These are phyloP conservation scores for Chymomyza fuscimana DNA, from an alignment of 2,888 invertebrate genomes.

Conservation along the genomic window DNA sequence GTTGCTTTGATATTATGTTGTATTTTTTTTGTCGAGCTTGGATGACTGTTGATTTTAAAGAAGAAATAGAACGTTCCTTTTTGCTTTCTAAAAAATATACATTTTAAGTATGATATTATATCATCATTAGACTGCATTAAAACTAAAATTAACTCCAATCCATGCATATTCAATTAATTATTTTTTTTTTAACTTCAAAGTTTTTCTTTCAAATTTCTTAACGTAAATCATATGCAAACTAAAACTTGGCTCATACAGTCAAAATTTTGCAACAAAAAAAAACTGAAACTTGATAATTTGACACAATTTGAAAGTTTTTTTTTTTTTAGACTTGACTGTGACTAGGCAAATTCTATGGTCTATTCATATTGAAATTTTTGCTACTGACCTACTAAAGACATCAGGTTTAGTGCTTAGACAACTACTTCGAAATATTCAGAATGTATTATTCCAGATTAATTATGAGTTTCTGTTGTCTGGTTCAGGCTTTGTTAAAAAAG, in stretches of 20 bases:
- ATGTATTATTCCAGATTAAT: neutral
- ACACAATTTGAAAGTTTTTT: slow-evolving; percentile 40
- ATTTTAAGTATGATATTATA: too few species aligned
- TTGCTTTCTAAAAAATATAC: too few species aligned
- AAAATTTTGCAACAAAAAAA: slow-evolving; percentile 18
- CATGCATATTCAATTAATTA: neutral
- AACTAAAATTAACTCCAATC: too few species aligned
- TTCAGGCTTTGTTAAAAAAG: neutral
- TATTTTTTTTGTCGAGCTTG: too few species aligned
- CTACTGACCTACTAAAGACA: neutral
- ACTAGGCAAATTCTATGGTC: neutral
- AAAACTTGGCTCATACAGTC: neutral
- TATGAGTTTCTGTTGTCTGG: neutral
- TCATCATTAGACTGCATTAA: too few species aligned
- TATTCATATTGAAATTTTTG: neutral
- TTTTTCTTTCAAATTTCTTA: neutral
- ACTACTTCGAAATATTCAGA: neutral
- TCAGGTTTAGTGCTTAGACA: neutral
- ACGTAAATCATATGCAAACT: slow-evolving; percentile 29
- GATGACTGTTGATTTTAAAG: too few species aligned
- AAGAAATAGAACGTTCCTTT: too few species aligned
- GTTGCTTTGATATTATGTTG: too few species aligned
- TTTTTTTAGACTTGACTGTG: slow-evolving; percentile 13
- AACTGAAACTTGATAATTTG: slow-evolving; percentile 47
- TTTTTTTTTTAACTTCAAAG: neutral